phyloP scores from a whole-genome alignment of 2,888 invertebrate genomes.

The Cataglyphis cursor region DNA sequence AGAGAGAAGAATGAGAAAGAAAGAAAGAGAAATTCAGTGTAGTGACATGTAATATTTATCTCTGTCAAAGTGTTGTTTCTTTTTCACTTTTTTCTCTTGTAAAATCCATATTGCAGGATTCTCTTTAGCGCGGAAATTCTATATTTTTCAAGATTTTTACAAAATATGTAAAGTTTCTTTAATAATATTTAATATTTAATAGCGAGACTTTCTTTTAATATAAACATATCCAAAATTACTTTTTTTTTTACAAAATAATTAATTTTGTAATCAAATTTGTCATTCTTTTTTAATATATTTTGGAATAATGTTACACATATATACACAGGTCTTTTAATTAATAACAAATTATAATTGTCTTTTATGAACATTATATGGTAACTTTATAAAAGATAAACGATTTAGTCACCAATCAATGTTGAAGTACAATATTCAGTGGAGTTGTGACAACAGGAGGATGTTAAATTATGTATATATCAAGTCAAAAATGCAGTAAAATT shows the following conservation, averaged over 20 bases:
- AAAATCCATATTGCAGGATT: neutral
- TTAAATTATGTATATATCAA: slow-evolving; percentile 19
- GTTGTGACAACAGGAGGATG: slow-evolving; percentile 12
- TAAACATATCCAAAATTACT: slow-evolving; percentile 76
- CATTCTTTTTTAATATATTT: slow-evolving; percentile 78
- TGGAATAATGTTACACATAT: slow-evolving; percentile 68
- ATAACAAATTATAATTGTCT: slow-evolving; percentile 25
- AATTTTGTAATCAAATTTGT: slow-evolving; percentile 78
- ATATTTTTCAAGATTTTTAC: slow-evolving; percentile 25
- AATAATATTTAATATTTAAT: slow-evolving; percentile 31
- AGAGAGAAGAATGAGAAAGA: neutral
- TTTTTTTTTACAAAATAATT: slow-evolving; percentile 75
- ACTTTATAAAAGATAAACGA: slow-evolving; percentile 13
- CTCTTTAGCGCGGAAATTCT: neutral
- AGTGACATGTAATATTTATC: slow-evolving; percentile 8
- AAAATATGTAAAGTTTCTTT: slow-evolving; percentile 33
- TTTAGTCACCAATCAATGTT: neutral
- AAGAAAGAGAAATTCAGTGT: neutral
- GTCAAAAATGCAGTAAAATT: slow-evolving; percentile 9
- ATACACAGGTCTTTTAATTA: slow-evolving; percentile 48
- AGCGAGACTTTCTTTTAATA: slow-evolving; percentile 8
- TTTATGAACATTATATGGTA: slow-evolving; percentile 16
- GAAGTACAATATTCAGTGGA: slow-evolving; percentile 15
- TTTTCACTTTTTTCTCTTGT: neutral
- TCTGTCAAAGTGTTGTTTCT: neutral